Evolutionary conservation across 2,797 vertebrate species (phyloP).

Genomic region (Chanos chanos): DNA sequence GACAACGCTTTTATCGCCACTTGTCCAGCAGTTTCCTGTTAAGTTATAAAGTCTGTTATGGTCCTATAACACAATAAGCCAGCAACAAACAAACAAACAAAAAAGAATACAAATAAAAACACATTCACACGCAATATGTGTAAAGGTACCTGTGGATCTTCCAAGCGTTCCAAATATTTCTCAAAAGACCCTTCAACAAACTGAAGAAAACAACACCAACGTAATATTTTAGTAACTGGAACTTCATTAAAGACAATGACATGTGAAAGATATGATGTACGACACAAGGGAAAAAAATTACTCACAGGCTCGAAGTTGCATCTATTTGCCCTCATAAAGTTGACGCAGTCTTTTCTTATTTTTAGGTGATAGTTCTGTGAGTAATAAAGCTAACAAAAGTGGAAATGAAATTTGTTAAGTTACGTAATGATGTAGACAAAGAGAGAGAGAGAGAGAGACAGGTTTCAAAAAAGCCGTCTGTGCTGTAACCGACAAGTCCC

Average conservation of each 20-base stretch:
- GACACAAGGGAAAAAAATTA: background rate
- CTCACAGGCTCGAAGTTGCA: constrained; percentile 70
- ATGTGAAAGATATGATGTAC: too few species aligned
- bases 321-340: constrained; percentile 68
- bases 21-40: constrained; percentile 89
- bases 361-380: constrained; percentile 73
- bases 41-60: constrained; percentile 27
- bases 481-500: too few species aligned
- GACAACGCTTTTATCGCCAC: constrained; percentile 92
- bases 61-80: too few species aligned
- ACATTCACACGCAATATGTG: background rate
- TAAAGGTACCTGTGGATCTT: constrained; percentile 85
- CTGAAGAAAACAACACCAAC: constrained; percentile 56
- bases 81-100: too few species aligned
- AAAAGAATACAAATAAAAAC: constrained; percentile 13
- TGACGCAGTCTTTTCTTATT: constrained; percentile 68
- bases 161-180: constrained; percentile 89
- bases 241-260: too few species aligned
- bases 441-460: background rate
- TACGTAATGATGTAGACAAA: background rate
- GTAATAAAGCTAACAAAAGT: constrained; percentile 57
- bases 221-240: too few species aligned
- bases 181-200: constrained; percentile 94
- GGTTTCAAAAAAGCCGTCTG: too few species aligned
- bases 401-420: background rate